A percentile compares a stretch with the other conserved stretches of the same genome.
phyloP scores from a whole-genome alignment of 2,888 invertebrate species.

The Tinea trinotella region DNA sequence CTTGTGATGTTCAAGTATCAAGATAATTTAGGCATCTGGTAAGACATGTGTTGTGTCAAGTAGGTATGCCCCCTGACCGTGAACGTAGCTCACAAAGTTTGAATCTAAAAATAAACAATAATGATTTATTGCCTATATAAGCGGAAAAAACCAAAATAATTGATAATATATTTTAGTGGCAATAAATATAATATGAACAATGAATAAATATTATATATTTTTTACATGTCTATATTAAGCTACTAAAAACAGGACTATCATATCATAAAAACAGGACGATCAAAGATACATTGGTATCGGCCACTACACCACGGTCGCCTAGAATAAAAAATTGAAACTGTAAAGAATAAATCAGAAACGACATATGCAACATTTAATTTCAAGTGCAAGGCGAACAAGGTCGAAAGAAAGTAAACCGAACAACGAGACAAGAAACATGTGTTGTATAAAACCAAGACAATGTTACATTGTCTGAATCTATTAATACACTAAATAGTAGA shows the following conservation, averaged over 20 bases:
- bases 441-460: not conserved
- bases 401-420: conserved; percentile 5
- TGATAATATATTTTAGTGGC: conserved; percentile 22
- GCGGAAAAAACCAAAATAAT: conserved; percentile 22
- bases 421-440: not conserved
- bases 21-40: conserved; percentile 54
- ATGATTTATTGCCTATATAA: not conserved
- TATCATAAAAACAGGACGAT: no score
- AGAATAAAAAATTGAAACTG: conserved; percentile 13
- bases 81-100: not conserved
- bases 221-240: no score
- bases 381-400: not conserved
- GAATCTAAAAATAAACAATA: not conserved
- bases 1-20: conserved; percentile 35
- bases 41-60: conserved; percentile 40
- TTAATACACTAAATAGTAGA: not conserved
- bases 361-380: not conserved
- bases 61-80: conserved; percentile 23
- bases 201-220: no score
- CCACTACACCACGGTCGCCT: no score
- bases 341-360: not conserved
- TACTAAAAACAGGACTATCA: no score
- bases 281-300: no score
- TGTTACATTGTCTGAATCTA: conserved; percentile 4
- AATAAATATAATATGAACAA: no score